Evolutionary conservation across 2,113 vertebrate genomes (phyloP).

Genomic region (Lamprologus sp.): DNA sequence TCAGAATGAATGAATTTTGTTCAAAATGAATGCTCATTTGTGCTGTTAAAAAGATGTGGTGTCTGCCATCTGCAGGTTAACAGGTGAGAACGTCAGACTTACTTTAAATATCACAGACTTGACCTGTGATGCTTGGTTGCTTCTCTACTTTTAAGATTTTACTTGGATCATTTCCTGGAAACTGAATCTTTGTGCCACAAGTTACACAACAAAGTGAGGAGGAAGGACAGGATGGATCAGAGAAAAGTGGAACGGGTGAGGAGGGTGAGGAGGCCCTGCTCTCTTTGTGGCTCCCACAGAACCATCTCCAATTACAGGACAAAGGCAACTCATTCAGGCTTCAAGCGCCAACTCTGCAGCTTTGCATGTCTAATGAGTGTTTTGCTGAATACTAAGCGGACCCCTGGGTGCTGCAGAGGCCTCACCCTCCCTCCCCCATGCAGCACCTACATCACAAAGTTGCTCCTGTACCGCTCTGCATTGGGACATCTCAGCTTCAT

Average conservation of each 20-base stretch:
- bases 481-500: not conserved
- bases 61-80: not conserved
- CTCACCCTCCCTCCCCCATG: not conserved
- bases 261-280: constrained; percentile 39
- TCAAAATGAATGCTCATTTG: not conserved
- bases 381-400: constrained; percentile 70
- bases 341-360: constrained; percentile 72
- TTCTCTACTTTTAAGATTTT: not conserved
- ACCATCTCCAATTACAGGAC: constrained; percentile 81
- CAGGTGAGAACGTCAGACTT: not conserved
- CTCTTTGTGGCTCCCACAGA: constrained; percentile 63
- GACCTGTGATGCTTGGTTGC: not conserved
- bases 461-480: not conserved
- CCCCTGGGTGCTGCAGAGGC: constrained; percentile 7
- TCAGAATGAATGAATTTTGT: not conserved
- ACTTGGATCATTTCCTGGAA: not conserved
- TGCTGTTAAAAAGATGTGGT: not conserved
- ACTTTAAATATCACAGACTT: not conserved
- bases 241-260: not conserved
- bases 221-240: constrained; percentile 24
- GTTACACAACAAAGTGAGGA: constrained; percentile 37
- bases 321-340: constrained; percentile 86
- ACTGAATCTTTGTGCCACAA: constrained; percentile 34
- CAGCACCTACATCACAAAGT: not conserved
- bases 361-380: constrained; percentile 77